Evolutionary conservation across 1,140 invertebrate species (phyloP), one percentile per base, ranked within the genome.

Genomic region (Idris sp.): DNA sequence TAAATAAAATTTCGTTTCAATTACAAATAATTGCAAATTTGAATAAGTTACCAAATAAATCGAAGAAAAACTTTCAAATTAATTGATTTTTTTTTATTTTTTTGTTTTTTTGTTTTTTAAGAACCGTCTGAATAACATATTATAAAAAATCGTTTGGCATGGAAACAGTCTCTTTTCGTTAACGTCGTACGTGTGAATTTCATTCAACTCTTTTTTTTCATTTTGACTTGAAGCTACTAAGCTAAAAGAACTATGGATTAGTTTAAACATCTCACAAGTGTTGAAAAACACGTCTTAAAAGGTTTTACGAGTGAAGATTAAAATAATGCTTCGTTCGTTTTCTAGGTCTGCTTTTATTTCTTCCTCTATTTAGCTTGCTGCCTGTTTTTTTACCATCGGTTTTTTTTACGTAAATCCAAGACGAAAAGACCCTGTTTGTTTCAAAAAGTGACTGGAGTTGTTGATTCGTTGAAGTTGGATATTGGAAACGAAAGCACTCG

Each of bases 21-120:
- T 41, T 22, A 13, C 25, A 69, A 26, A 61, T 58, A 75, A 78
- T 65, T 79, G 76, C 74, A 74, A 76, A 77, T 76, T 77, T n/a
- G n/a, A n/a, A n/a, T n/a, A n/a, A n/a, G n/a, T n/a, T n/a, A n/a
- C 54, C 77, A 71, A 67, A 83, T 54, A 25, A 36, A 58, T 80
- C 61, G 73, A 79, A 71, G 74, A n/a, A n/a, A n/a, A n/a, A n/a
- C n/a, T n/a, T n/a, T n/a, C n/a, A n/a, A n/a, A n/a, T n/a, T n/a
- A n/a, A n/a, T n/a, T n/a, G n/a, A n/a, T n/a, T n/a, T n/a, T n/a
- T n/a, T n/a, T n/a, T n/a, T n/a, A n/a, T n/a, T n/a, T n/a, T n/a
- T n/a, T n/a, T n/a, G n/a, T n/a, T n/a, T n/a, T n/a, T n/a, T n/a
- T n/a, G n/a, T n/a, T n/a, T n/a, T n/a, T n/a, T n/a, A n/a, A n/a